Conservation (phyloP, 2,113 vertebrate species). For the Xenopus tropicalis region DNA sequence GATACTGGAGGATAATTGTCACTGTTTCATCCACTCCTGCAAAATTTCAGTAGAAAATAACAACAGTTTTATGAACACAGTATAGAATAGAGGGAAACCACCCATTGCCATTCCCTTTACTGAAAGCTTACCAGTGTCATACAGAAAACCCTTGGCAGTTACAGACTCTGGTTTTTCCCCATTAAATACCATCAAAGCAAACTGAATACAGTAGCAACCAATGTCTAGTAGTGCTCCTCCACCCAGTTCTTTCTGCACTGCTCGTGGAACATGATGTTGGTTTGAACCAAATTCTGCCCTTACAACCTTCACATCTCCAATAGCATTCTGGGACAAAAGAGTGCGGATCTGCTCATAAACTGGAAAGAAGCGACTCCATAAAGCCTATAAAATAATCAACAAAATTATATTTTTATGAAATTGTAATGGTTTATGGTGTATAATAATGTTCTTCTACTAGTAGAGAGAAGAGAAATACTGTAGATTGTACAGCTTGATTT, state of each 20-base stretch:
- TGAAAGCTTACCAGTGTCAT: slow-evolving; percentile 56
- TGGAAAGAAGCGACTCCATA: slow-evolving; percentile 68
- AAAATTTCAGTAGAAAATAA: background rate
- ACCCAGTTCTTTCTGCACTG: slow-evolving; percentile 63
- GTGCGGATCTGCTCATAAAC: slow-evolving; percentile 62
- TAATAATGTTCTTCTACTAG: no score
- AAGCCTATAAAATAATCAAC: slow-evolving; percentile 52
- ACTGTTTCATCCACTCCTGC: slow-evolving; percentile 71
- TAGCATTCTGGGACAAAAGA: slow-evolving; percentile 55
- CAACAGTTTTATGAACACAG: no score
- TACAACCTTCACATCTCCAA: slow-evolving; percentile 70
- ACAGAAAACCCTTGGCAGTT: slow-evolving; percentile 56
- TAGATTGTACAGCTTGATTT: no score
- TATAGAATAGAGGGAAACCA: no score
- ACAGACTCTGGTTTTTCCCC: slow-evolving; percentile 66
- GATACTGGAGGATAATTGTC: slow-evolving; percentile 65
- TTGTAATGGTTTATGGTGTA: no score
- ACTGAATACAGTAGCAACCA: slow-evolving; percentile 69
- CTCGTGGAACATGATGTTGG: slow-evolving; percentile 55
- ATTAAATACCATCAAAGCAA: slow-evolving; percentile 72
- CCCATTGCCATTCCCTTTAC: no score
- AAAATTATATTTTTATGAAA: no score
- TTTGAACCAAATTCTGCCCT: slow-evolving; percentile 56
- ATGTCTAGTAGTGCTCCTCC: slow-evolving; percentile 60
- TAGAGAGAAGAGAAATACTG: no score